Percentiles rank a stretch among this genome's conserved stretches.
Conservation (phyloP, 2,888 invertebrate species). For the Lingula anatina region DNA sequence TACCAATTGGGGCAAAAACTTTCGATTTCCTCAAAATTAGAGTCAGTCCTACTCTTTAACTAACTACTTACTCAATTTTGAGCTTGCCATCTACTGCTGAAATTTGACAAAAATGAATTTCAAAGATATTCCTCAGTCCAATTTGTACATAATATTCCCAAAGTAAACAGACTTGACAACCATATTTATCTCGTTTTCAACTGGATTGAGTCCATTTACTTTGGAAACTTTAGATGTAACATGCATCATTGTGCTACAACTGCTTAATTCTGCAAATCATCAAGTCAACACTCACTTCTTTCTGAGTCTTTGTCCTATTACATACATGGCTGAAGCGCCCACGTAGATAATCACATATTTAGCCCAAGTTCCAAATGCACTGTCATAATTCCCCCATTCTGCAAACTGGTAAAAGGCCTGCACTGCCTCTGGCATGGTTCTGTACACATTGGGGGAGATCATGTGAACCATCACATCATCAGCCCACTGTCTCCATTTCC, state of each 20-base stretch:
- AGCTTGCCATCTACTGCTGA: no score
- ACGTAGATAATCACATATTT: conserved; percentile 80
- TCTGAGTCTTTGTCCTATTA: conserved; percentile 83
- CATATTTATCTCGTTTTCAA: no score
- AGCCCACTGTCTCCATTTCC: conserved; percentile 94
- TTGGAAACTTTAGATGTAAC: no score
- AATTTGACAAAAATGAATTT: no score
- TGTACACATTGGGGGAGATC: conserved; percentile 94
- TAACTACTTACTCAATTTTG: no score
- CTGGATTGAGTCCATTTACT: no score
- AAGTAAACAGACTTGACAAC: neutral
- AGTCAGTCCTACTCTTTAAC: no score
- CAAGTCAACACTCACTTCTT: conserved; percentile 65
- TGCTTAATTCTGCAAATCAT: no score
- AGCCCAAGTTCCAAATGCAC: conserved; percentile 82
- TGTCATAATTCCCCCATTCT: conserved; percentile 84
- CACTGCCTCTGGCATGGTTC: conserved; percentile 75
- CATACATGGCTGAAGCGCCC: conserved; percentile 90
- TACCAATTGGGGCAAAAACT: no score
- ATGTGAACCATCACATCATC: conserved; percentile 86
- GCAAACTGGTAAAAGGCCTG: conserved; percentile 94
- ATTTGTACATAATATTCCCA: neutral
- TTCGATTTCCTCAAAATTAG: no score
- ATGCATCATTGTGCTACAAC: no score
- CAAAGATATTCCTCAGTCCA: no score